These are phyloP conservation scores for Shargacucullia verbasci DNA, from an alignment of 2,888 invertebrate genomes.

Conservation along the genomic window DNA sequence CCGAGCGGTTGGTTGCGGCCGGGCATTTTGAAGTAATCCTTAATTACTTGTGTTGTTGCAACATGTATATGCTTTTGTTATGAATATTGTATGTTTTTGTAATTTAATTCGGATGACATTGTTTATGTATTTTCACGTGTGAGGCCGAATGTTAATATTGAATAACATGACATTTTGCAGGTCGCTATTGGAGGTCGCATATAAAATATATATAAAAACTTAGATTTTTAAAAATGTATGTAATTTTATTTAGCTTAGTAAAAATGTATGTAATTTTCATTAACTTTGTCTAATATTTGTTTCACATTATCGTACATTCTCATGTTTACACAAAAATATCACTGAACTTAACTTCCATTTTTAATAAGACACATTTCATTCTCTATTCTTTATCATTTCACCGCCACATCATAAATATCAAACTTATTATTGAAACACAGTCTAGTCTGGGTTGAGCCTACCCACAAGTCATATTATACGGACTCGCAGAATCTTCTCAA, in stretches of 20 bases:
- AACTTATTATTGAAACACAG: background rate
- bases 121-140: slow-evolving; percentile 6
- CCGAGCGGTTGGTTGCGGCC: slow-evolving; percentile 28
- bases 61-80: slow-evolving; percentile 21
- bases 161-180: too few species aligned
- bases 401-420: slow-evolving; percentile 26
- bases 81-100: slow-evolving; percentile 41
- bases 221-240: too few species aligned
- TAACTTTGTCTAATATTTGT: too few species aligned
- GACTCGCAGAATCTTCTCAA: slow-evolving; percentile 21
- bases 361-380: too few species aligned
- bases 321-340: too few species aligned
- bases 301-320: too few species aligned
- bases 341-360: too few species aligned
- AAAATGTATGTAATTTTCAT: too few species aligned
- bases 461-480: slow-evolving; percentile 28
- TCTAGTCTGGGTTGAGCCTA: background rate
- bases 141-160: background rate
- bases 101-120: slow-evolving; percentile 21
- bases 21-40: slow-evolving; percentile 38
- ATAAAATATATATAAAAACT: too few species aligned
- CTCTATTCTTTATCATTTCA: background rate
- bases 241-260: too few species aligned
- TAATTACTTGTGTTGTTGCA: slow-evolving; percentile 43
- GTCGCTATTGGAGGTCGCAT: too few species aligned